phyloP scores from a whole-genome alignment of 1,140 invertebrate species.

The Drosophila subobscura region DNA sequence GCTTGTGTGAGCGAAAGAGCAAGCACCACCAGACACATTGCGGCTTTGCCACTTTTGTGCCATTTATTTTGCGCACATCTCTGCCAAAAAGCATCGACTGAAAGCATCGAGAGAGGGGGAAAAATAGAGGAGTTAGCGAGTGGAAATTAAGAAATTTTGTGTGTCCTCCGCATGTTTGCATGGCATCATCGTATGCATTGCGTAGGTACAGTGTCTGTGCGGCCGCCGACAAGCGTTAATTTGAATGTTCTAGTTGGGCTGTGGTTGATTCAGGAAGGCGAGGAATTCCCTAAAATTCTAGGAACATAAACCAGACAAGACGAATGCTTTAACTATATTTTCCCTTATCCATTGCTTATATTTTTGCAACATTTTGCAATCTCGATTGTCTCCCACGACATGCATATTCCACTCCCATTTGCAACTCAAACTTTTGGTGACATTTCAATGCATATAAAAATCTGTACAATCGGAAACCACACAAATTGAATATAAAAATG shows the following conservation, averaged over 20 bases:
- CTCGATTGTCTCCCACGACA: too few species aligned
- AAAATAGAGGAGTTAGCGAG: background rate
- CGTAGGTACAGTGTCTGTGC: conserved; percentile 19
- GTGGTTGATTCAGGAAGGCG: background rate
- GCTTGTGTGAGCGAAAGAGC: conserved; percentile 6
- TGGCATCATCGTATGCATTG: conserved; percentile 25
- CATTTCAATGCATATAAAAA: too few species aligned
- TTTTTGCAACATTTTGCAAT: too few species aligned
- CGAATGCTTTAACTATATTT: background rate
- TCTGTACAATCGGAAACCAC: background rate
- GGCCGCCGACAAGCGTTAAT: conserved; percentile 49
- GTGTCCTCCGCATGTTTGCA: conserved; percentile 30
- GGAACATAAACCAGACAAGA: too few species aligned
- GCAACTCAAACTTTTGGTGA: too few species aligned
- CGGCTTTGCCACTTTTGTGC: conserved; percentile 69
- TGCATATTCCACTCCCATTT: too few species aligned
- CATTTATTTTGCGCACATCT: conserved; percentile 67
- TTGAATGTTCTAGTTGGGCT: conserved; percentile 22
- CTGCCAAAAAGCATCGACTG: too few species aligned
- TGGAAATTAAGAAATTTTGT: conserved; percentile 59
- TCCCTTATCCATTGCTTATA: too few species aligned
- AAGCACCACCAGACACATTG: conserved; percentile 55
- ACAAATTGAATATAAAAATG: conserved; percentile 41
- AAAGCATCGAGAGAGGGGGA: background rate
- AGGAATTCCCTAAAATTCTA: too few species aligned